These are phyloP conservation scores for Phrynocephalus forsythii DNA, from an alignment of 2,797 vertebrate genomes.

Conservation along the genomic window DNA sequence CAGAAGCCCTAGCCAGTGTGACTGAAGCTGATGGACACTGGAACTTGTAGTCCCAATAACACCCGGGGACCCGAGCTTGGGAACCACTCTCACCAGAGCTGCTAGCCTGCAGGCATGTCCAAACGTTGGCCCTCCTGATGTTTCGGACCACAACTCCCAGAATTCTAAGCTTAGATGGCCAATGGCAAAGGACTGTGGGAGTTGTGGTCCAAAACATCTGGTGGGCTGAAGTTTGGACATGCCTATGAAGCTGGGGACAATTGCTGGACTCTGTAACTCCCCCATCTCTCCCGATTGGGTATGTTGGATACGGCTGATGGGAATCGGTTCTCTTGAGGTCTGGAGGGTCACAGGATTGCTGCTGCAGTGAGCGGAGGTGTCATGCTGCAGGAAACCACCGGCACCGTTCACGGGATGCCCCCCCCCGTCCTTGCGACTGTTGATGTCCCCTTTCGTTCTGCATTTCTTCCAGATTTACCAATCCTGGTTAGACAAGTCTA, in stretches of 20 bases:
- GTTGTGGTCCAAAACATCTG: too few species aligned
- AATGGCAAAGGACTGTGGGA: too few species aligned
- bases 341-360: not conserved
- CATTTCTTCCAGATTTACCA: conserved; percentile 90
- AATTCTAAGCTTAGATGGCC: too few species aligned
- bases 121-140: not conserved
- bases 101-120: not conserved
- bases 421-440: not conserved
- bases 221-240: too few species aligned
- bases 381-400: not conserved
- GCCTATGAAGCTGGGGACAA: too few species aligned
- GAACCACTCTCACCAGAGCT: not conserved
- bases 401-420: too few species aligned
- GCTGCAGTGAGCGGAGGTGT: not conserved
- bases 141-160: too few species aligned
- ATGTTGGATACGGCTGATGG: too few species aligned
- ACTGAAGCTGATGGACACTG: not conserved
- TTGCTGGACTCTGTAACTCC: too few species aligned
- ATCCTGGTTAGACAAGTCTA: conserved; percentile 98
- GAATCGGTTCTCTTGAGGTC: not conserved
- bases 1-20: not conserved
- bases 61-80: too few species aligned
- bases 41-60: not conserved
- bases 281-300: too few species aligned
- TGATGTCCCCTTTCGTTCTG: not conserved